Conservation (phyloP, 2,797 vertebrate species). For the Centropyge bicolor region DNA sequence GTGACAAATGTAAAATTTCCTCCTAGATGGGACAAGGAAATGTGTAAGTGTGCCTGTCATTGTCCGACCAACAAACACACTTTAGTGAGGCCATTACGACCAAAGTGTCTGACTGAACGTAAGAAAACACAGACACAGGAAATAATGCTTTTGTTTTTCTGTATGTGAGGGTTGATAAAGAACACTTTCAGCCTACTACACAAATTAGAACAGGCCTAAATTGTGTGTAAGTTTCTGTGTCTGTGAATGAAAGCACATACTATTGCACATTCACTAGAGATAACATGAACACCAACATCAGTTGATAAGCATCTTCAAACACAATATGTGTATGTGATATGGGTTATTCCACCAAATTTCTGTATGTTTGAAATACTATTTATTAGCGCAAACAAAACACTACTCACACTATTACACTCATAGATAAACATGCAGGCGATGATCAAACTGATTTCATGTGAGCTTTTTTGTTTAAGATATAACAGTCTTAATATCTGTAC, state of each 20-base stretch:
- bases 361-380: neutral
- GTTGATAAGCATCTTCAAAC: neutral
- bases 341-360: neutral
- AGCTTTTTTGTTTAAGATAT: neutral
- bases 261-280: neutral
- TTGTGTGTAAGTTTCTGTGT: neutral
- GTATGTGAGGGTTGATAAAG: slow-evolving; percentile 16
- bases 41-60: slow-evolving; percentile 34
- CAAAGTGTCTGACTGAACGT: slow-evolving; percentile 27
- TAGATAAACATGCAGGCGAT: neutral
- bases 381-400: neutral
- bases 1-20: slow-evolving; percentile 73
- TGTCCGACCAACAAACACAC: slow-evolving; percentile 36
- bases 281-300: neutral
- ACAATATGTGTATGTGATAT: neutral
- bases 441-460: too few species aligned
- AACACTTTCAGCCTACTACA: neutral
- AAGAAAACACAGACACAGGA: slow-evolving; percentile 43
- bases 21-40: slow-evolving; percentile 44
- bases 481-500: neutral
- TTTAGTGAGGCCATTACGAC: slow-evolving; percentile 33
- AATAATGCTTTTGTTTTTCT: slow-evolving; percentile 21
- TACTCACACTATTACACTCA: neutral
- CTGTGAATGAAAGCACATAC: neutral
- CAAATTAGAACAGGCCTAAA: neutral